These are phyloP conservation scores for Adineta ricciae DNA, from an alignment of 2,888 invertebrate genomes.

Conservation along the genomic window DNA sequence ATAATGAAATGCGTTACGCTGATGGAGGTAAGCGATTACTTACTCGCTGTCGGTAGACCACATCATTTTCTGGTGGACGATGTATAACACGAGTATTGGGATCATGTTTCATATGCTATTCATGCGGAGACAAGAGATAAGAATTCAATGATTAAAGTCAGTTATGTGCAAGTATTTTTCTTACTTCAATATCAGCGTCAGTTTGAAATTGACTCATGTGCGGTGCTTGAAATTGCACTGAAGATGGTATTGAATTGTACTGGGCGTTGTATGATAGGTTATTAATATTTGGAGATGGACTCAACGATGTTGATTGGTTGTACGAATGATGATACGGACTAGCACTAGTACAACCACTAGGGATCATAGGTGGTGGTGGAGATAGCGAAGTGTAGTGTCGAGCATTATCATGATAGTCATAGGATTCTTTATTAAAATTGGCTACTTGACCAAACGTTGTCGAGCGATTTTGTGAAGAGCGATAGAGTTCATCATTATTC, in stretches of 20 bases:
- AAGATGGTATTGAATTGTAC: background rate
- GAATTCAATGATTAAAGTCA: no score
- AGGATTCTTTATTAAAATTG: background rate
- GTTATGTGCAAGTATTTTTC: no score
- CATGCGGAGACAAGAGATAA: no score
- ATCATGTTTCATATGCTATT: background rate
- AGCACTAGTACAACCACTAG: no score
- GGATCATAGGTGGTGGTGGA: no score
- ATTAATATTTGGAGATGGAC: no score
- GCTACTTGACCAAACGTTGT: background rate
- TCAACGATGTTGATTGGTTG: no score
- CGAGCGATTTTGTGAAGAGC: background rate
- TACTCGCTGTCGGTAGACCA: background rate
- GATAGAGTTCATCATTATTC: background rate
- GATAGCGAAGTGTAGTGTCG: background rate
- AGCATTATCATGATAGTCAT: background rate
- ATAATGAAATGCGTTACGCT: no score
- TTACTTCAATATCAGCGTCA: background rate
- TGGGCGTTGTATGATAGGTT: no score
- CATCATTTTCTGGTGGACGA: background rate
- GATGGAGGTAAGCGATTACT: background rate
- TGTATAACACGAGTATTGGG: constrained; percentile 2
- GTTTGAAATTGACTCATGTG: background rate
- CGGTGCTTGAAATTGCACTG: background rate
- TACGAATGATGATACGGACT: no score